Conservation (phyloP, 2,797 vertebrate species). For the Cercopithecus hamlyni region DNA sequence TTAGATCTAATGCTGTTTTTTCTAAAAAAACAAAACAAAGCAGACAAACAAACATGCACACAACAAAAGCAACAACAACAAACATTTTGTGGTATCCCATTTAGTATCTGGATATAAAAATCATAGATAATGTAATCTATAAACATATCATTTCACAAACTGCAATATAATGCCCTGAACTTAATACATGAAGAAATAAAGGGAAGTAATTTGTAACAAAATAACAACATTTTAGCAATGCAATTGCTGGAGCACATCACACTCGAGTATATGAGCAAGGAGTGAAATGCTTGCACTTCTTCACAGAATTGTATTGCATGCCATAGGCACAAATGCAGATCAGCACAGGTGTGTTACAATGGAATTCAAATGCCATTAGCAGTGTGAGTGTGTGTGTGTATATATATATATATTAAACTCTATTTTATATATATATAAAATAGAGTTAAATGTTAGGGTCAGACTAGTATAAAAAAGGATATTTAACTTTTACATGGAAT, state of each 20-base stretch:
- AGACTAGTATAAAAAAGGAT: background rate
- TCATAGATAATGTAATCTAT: background rate
- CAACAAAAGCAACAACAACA: background rate
- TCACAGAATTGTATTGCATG: background rate
- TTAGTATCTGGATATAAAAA: constrained; percentile 9
- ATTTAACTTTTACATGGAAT: background rate
- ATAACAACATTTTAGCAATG: background rate
- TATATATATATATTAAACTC: background rate
- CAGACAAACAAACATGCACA: background rate
- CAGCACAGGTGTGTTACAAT: background rate
- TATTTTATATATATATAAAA: background rate
- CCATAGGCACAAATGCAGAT: background rate
- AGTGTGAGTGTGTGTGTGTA: background rate
- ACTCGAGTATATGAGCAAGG: background rate
- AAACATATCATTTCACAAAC: background rate
- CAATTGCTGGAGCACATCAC: background rate
- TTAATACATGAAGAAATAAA: background rate
- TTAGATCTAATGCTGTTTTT: background rate
- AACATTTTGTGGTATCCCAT: background rate
- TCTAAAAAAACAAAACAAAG: background rate
- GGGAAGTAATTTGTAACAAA: background rate
- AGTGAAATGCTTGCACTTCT: background rate
- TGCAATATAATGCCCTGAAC: background rate
- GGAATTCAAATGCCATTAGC: background rate
- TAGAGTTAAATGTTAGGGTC: background rate